phyloP scores from a whole-genome alignment of 2,888 invertebrate species.

The Leptinotarsa rubiginosa region DNA sequence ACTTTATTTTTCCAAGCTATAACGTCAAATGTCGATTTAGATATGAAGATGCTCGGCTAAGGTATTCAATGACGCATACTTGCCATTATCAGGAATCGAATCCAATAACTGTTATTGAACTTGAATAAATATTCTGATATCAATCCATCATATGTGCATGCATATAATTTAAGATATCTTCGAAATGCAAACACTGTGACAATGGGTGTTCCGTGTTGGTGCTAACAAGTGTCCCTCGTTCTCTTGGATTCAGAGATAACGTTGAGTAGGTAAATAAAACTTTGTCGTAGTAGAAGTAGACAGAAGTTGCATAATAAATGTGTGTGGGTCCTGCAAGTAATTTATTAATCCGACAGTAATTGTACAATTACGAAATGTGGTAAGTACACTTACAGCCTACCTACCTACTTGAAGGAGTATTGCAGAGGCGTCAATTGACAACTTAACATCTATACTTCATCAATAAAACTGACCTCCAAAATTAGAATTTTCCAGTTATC shows the following conservation, averaged over 20 bases:
- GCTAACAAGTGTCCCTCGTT: conserved; percentile 15
- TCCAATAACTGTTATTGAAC: conserved; percentile 1
- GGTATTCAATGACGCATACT: background rate
- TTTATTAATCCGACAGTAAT: conserved; percentile 34
- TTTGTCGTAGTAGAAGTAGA: background rate
- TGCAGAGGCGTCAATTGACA: conserved; percentile 20
- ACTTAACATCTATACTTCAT: background rate
- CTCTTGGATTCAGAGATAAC: conserved; percentile 2
- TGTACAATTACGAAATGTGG: conserved; percentile 17
- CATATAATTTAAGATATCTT: background rate
- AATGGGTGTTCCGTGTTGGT: conserved; percentile 13
- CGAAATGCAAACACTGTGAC: background rate
- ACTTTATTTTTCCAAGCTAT: too few relatives aligned
- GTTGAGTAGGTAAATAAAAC: conserved; percentile 16
- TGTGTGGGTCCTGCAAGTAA: conserved; percentile 40
- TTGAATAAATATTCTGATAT: background rate
- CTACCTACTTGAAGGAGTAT: conserved; percentile 14
- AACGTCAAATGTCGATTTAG: too few relatives aligned
- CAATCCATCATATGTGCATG: background rate
- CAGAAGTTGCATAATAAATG: conserved; percentile 43
- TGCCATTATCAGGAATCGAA: background rate
- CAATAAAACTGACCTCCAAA: conserved; percentile 12
- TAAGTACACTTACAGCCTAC: conserved; percentile 6
- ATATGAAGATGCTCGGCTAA: background rate
- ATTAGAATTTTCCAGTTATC: background rate